Conservation (phyloP, 2,113 vertebrate species). For the Actenoides hombroni region DNA sequence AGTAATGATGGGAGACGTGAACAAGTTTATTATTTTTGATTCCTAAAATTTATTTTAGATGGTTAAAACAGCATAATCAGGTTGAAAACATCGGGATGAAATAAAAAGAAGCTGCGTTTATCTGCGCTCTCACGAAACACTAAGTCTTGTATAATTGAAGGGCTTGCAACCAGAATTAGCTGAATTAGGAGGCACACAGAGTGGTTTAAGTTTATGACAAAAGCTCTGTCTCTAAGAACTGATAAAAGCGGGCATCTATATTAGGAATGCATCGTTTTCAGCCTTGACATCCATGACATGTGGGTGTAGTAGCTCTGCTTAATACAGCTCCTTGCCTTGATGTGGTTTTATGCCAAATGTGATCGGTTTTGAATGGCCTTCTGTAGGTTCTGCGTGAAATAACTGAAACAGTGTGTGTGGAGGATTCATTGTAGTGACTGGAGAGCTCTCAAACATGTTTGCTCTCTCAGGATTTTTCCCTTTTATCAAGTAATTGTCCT, state of each 20-base stretch:
- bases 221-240: not conserved
- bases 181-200: not conserved
- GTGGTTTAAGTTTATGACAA: not conserved
- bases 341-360: not conserved
- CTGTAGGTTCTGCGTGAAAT: not conserved
- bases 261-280: not conserved
- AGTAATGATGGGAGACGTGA: not conserved
- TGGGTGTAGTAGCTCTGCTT: not conserved
- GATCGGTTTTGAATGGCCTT: not conserved
- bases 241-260: not conserved
- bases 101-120: not conserved
- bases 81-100: not conserved
- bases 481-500: not conserved
- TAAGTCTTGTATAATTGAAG: not conserved
- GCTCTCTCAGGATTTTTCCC: not conserved
- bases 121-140: not conserved
- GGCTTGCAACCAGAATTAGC: not conserved
- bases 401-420: not conserved
- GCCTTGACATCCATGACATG: not conserved
- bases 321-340: not conserved
- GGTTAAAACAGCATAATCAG: constrained; percentile 3
- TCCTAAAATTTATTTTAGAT: not conserved
- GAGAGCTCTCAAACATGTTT: not conserved
- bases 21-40: not conserved
- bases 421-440: not conserved